phyloP scores from a whole-genome alignment of 2,797 vertebrate genomes.

The Spinus olivaceus region DNA sequence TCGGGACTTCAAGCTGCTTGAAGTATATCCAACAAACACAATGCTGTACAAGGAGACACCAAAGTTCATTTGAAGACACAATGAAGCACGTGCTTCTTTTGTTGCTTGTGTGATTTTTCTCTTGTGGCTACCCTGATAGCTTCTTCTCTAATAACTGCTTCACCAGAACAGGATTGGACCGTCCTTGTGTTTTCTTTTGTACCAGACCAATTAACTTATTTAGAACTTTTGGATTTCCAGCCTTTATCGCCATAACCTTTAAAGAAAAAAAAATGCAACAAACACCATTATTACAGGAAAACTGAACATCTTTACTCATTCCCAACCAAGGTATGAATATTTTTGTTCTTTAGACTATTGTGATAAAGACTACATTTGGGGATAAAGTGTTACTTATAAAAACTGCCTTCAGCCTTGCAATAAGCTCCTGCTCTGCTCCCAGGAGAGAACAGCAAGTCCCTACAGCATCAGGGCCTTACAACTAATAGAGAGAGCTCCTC shows the following conservation, averaged over 20 bases:
- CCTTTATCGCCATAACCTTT: constrained; percentile 85
- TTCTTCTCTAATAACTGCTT: constrained; percentile 83
- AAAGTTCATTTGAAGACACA: background rate
- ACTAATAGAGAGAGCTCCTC: background rate
- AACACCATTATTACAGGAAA: background rate
- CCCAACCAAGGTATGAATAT: background rate
- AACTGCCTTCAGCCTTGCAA: background rate
- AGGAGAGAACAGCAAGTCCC: background rate
- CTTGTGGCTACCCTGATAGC: constrained; percentile 61
- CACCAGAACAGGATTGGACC: constrained; percentile 84
- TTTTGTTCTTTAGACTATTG: background rate
- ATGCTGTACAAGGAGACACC: background rate
- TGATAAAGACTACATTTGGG: background rate
- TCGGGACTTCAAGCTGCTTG: background rate
- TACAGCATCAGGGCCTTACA: background rate
- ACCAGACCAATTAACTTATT: constrained; percentile 93
- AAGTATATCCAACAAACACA: background rate
- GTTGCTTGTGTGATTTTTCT: background rate
- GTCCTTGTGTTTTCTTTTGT: constrained; percentile 83
- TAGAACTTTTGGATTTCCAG: constrained; percentile 86
- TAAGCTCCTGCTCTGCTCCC: background rate
- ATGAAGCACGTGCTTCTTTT: fast-evolving
- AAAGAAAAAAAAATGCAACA: background rate
- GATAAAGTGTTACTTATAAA: background rate
- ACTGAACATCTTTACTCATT: background rate